Conservation (phyloP, 2,888 invertebrate genomes). For the Sinopyrophorus schimmeli region DNA sequence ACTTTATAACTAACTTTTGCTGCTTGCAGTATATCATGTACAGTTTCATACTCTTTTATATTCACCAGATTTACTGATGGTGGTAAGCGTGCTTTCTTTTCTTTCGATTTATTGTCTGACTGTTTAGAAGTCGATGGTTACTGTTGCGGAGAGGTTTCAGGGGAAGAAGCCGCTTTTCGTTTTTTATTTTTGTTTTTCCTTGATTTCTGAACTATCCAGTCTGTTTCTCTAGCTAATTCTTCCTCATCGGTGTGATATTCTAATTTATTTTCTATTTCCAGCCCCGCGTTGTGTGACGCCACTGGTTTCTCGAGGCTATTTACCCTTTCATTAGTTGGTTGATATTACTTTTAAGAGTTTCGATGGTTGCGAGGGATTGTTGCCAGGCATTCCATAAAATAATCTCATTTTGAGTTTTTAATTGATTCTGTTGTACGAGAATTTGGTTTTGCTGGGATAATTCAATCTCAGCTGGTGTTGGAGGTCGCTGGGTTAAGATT, state of each 20-base stretch:
- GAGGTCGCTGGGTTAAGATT: neutral
- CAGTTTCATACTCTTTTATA: constrained; percentile 12
- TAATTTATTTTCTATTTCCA: constrained; percentile 17
- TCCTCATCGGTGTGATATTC: constrained; percentile 19
- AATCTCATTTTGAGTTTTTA: constrained; percentile 14
- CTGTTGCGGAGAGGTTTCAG: constrained; percentile 13
- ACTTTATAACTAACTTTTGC: constrained; percentile 12
- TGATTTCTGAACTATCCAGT: constrained; percentile 18
- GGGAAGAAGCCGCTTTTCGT: constrained; percentile 14
- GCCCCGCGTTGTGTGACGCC: constrained; percentile 10
- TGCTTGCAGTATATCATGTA: constrained; percentile 17
- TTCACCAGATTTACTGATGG: constrained; percentile 18
- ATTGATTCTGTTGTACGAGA: constrained; percentile 11
- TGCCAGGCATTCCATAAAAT: constrained; percentile 11
- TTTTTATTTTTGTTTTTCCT: constrained; percentile 16
- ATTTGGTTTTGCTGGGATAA: constrained; percentile 12
- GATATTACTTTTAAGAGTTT: constrained; percentile 10
- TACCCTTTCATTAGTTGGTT: constrained; percentile 15
- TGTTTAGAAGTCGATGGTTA: constrained; percentile 17
- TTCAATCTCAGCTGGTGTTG: constrained; percentile 7
- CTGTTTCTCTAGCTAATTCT: constrained; percentile 16
- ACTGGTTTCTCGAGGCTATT: constrained; percentile 18
- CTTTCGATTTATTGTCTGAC: constrained; percentile 13
- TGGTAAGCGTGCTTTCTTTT: constrained; percentile 18
- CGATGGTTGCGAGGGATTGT: constrained; percentile 8